Evolutionary conservation across 2,113 vertebrate species (phyloP).

Genomic region (Paramormyrops kingsleyae): DNA sequence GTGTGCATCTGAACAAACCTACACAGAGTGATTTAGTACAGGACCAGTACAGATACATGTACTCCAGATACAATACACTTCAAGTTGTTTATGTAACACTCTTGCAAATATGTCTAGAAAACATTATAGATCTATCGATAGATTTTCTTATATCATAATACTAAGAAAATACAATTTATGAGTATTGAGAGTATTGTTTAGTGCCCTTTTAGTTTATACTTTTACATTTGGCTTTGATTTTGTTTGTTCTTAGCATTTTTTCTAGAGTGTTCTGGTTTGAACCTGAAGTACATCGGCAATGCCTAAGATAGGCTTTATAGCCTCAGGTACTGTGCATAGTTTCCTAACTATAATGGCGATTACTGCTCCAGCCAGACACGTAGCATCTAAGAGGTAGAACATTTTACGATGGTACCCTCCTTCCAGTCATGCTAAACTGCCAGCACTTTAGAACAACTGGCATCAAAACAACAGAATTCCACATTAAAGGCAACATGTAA

Average conservation of each 20-base stretch:
- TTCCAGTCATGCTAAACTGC: background rate
- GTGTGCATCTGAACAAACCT: background rate
- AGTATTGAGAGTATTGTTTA: background rate
- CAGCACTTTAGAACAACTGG: background rate
- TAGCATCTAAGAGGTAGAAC: background rate
- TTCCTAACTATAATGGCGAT: background rate
- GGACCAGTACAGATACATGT: background rate
- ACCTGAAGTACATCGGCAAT: background rate
- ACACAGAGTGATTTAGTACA: background rate
- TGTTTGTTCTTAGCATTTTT: background rate
- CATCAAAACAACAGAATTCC: background rate
- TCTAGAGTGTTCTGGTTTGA: background rate
- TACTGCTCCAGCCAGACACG: background rate
- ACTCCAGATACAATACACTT: background rate
- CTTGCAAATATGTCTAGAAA: background rate
- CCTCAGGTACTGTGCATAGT: background rate
- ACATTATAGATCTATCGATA: background rate
- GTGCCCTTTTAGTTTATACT: background rate
- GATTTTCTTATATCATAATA: background rate
- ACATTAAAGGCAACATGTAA: background rate
- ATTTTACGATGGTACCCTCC: background rate
- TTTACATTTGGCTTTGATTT: background rate
- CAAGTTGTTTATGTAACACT: background rate
- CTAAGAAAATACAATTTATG: background rate
- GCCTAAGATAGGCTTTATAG: background rate